phyloP scores from a whole-genome alignment of 2,113 vertebrate species.

The Eretmochelys imbricata region DNA sequence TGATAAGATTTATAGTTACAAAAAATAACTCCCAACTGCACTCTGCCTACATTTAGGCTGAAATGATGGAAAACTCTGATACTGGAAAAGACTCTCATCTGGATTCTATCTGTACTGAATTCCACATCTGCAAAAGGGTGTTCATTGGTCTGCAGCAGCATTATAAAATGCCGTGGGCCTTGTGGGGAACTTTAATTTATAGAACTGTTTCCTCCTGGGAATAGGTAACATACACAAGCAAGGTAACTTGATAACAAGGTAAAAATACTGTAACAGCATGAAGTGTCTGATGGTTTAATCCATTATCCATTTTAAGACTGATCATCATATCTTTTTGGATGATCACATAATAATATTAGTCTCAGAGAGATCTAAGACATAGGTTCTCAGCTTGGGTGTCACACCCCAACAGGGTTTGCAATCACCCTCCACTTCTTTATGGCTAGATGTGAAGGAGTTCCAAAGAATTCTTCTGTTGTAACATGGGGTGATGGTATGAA shows the following conservation, averaged over 20 bases:
- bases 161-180: not conserved
- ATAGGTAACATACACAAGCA: not conserved
- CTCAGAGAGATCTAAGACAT: not conserved
- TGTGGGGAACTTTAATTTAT: not conserved
- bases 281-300: not conserved
- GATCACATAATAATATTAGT: not conserved
- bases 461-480: rapidly evolving
- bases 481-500: rapidly evolving
- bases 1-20: not conserved
- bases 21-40: not conserved
- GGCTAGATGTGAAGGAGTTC: not conserved
- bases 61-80: not conserved
- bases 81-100: not conserved
- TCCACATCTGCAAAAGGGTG: not conserved
- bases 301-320: not conserved
- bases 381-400: not conserved
- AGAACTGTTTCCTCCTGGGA: not conserved
- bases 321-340: not conserved
- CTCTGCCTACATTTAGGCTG: not conserved
- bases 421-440: rapidly evolving
- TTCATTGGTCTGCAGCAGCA: not conserved
- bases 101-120: not conserved
- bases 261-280: not conserved
- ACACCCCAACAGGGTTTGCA: not conserved
- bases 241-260: not conserved